These are phyloP conservation scores for Cottus gobio DNA, from an alignment of 2,113 vertebrate genomes.

Conservation along the genomic window DNA sequence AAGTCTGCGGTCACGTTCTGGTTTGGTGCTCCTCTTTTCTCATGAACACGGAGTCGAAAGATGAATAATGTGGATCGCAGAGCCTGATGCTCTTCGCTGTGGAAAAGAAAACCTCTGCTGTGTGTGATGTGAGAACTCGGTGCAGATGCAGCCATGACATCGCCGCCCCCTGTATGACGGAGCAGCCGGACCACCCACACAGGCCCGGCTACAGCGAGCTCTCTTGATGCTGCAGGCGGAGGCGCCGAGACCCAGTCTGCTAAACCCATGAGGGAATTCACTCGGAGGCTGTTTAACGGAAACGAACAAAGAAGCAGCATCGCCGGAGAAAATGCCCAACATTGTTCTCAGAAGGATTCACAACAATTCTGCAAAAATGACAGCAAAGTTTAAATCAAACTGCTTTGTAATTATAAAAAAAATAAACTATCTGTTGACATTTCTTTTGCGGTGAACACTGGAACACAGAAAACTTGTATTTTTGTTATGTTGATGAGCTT, in stretches of 20 bases:
- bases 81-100: slow-evolving; percentile 16
- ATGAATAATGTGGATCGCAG: slow-evolving; percentile 29
- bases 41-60: slow-evolving; percentile 8
- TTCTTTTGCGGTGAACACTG: slow-evolving; percentile 42
- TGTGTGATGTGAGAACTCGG: slow-evolving; percentile 28
- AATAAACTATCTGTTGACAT: slow-evolving; percentile 12
- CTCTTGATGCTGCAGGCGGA: slow-evolving; percentile 23
- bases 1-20: slow-evolving; percentile 40
- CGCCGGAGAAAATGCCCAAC: slow-evolving; percentile 49
- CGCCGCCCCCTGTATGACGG: slow-evolving; percentile 36
- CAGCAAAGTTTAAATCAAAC: slow-evolving; percentile 39
- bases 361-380: slow-evolving; percentile 29
- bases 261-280: slow-evolving; percentile 34
- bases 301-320: slow-evolving; percentile 31
- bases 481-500: slow-evolving; percentile 15
- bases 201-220: background rate
- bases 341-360: slow-evolving; percentile 1
- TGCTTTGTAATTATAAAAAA: slow-evolving; percentile 28
- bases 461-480: slow-evolving; percentile 31
- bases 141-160: slow-evolving; percentile 44
- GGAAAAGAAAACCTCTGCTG: slow-evolving; percentile 6
- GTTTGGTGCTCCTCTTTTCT: slow-evolving; percentile 39
- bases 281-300: slow-evolving; percentile 16
- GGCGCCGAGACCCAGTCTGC: slow-evolving; percentile 14
- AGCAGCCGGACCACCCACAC: slow-evolving; percentile 61